Evolutionary conservation across 2,113 vertebrate genomes (phyloP).

Genomic region (Mirounga angustirostris): DNA sequence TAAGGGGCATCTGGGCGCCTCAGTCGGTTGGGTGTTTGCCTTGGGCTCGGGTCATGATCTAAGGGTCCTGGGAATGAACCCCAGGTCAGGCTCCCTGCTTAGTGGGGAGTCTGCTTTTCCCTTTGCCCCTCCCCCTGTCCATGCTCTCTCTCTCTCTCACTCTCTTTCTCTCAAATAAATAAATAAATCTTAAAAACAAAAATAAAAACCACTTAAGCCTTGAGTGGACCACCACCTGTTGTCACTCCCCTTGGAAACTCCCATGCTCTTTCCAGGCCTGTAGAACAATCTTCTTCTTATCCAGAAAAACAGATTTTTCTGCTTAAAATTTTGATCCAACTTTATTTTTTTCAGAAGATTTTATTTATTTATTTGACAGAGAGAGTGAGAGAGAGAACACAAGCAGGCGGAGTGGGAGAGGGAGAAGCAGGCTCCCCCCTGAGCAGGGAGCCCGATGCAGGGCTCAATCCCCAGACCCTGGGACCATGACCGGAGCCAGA

Average conservation of each 20-base stretch:
- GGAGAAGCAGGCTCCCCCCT: background rate
- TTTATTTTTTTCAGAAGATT: too few species aligned
- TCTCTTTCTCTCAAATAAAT: background rate
- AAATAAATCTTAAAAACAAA: too few species aligned
- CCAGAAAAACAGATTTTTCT: too few species aligned
- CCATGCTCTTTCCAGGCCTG: too few species aligned
- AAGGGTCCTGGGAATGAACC: background rate
- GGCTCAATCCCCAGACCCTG: fast-evolving
- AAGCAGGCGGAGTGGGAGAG: background rate
- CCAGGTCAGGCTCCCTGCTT: background rate
- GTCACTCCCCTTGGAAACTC: too few species aligned
- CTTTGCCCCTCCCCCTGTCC: background rate
- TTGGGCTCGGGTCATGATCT: background rate
- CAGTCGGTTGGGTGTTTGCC: background rate
- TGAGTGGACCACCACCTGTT: too few species aligned
- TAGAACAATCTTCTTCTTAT: too few species aligned
- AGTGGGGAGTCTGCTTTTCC: background rate
- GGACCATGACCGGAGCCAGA: background rate
- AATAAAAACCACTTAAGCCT: too few species aligned
- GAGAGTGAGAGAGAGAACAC: background rate
- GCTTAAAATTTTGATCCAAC: too few species aligned
- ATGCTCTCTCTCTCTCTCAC: background rate
- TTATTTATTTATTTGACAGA: background rate
- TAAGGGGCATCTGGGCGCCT: background rate
- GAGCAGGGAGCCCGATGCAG: background rate